phyloP scores from a whole-genome alignment of 53 echinoderm and acorn worm species.

The Paracentrotus lividus region DNA sequence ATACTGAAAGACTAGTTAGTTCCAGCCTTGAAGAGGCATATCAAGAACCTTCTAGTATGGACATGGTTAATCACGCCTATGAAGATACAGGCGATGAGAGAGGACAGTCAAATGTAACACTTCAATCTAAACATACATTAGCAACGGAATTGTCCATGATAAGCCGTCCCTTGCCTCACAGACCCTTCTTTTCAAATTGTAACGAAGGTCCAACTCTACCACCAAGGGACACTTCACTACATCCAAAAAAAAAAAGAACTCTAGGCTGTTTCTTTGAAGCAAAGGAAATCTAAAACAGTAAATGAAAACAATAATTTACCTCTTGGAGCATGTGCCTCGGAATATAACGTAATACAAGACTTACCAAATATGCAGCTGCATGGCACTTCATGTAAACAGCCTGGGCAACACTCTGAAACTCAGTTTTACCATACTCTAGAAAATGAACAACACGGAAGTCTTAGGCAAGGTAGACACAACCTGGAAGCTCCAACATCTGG shows the following conservation, averaged over 20 bases:
- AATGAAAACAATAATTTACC: neutral
- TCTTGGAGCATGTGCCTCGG: too few species aligned
- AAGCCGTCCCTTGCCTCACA: too few species aligned
- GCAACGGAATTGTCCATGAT: too few species aligned
- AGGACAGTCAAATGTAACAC: neutral
- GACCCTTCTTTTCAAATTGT: too few species aligned
- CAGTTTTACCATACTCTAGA: neutral
- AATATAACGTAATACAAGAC: neutral
- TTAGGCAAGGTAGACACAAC: neutral
- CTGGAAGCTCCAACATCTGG: neutral
- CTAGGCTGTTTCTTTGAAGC: too few species aligned
- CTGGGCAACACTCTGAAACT: neutral
- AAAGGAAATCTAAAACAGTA: neutral
- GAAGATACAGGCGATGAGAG: neutral
- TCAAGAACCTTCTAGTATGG: neutral
- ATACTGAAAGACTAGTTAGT: neutral
- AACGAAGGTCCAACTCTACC: neutral
- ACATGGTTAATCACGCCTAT: neutral
- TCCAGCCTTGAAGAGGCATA: neutral
- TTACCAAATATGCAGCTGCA: neutral
- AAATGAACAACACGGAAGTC: neutral
- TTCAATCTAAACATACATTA: too few species aligned
- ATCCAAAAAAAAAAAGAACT: too few species aligned
- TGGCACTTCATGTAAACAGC: neutral
- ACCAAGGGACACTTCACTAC: neutral